Evolutionary conservation across 2,113 vertebrate genomes (phyloP), one percentile per base, ranked within the genome.

Genomic region (Oxyruncus cristatus): DNA sequence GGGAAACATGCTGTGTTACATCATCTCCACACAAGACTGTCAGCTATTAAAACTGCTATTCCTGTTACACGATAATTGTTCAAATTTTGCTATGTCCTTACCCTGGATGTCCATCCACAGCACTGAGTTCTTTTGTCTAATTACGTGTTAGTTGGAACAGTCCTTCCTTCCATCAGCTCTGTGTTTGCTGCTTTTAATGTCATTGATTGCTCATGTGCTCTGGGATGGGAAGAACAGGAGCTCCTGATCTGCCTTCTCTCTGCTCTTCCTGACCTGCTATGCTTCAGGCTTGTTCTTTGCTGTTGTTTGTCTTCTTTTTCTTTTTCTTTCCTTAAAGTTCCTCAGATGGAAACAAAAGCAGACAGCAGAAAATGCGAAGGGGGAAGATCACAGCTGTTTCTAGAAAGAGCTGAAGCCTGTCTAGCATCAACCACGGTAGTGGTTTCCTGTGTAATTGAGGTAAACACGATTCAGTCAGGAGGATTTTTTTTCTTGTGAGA

Each of bases 381-480:
- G 4, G 14, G 10, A 71, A 88, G 41, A 89, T 47, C 1, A 2
- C 12, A 18, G 63, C 6, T 66, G 18, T 78, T 84, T 84, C 41
- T 26, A 26, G 52, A 41, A 44, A 21, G 56, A 65, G 6, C 28
- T 68, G 68, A 68, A 82, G 8, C 52, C 61, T 80, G 19, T 21
- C 47, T 63, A 44, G 17, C 58, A 33, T 23, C 82, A 76, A 2
- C 58, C n/a, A 32, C 1, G 1, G n/a, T 6, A 62, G 37, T 3
- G 2, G 15, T 81, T 92, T 87, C 53, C 33, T 42, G 35, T 42
- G 59, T 24, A 65, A 32, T 22, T 11, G 5, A 61, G 63, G 77
- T 15, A 63, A 76, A 46, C 13, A 13, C 3, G 3, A 49, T 39
- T 79, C 42, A 42, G 9, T 4, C 0, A 0, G 32, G 14, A 68